Evolutionary conservation across 2,113 vertebrate genomes (phyloP), one percentile per base, ranked within the genome.

Genomic region (Aleadryas rufinucha): DNA sequence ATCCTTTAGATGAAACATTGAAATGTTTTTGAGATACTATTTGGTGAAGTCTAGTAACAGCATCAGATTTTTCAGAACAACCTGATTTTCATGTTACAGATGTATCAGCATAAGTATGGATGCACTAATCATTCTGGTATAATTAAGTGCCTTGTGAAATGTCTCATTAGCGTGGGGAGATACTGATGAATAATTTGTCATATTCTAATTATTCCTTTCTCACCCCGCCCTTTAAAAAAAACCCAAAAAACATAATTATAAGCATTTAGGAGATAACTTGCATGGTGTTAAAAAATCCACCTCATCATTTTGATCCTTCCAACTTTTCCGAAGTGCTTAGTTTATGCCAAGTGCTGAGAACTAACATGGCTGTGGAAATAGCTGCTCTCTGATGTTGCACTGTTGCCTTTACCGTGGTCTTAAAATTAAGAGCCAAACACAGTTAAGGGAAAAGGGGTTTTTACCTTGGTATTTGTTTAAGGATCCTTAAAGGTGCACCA

Each of bases 61-160:
- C 89, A 93, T 84, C 78, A 64, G 91, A 71, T 93, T 94, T 96
- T 96, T 80, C 77, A 71, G 82, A 85, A 39, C 77, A 93, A 85
- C 68, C 68, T 52, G 79, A 94, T 96, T 97, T 96, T 96, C 78
- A 75, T 90, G 84, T 95, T 97, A 82, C 66, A 96, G 65, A 90
- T 87, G 87, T 95, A 91, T 81, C 86, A 95, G 87, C 68, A 26
- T 77, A 82, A 95, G 95, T 77, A 68, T 66, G 71, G 52, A 53
- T 88, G 76, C 39, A 65, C 50, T 94, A 69, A 93, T 91, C 74
- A 76, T 94, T 91, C 52, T 87, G 39, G 63, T 84, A 75, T 94
- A 96, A 97, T 97, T 93, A 96, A 96, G 93, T 95, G 79, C 86
- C 68, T 96, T 87, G 88, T 95, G 84, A 98, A 97, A 96, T 96